Base-by-base conservation (phyloP, 2,888 invertebrate species). In the Microctonus hyperodae region DNA sequence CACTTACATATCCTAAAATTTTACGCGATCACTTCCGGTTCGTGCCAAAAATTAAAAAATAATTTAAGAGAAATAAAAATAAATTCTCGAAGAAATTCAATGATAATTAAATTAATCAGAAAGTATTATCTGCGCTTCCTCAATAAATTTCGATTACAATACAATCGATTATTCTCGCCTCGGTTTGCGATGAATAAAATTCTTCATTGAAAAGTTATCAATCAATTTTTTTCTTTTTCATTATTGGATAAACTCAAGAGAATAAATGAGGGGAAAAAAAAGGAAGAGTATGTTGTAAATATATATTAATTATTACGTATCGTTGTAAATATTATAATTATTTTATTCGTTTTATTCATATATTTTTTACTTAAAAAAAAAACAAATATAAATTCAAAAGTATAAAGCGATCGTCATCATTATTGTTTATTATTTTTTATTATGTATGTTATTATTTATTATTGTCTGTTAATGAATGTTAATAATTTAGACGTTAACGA, bases 301-400 rank as follows among this genome's bases (percentile, higher is more conserved):
- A 70, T 57, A 59, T 70, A 62, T 48, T 48, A 63, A 67, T 58
- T 58, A 59, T 51, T 69, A 64, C 59, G 55, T 65, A 67, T 65
- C 56, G 65, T 68, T 72, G 70, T 70, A 72, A 31, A 72, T 70
- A 72, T 72, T 69, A 25, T 23, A 22, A 33, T 33, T 44, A 13
- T 25, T 31, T 28, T 28, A 28, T 28, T 28, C 7, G 28, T 28
- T 7, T 28, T 28, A 5, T 28, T 28, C 28, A 5, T 28, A 5
- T 28, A 5, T 28, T 28, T 28, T 3, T 28, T 7, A 28, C 7
- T 28, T 3, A 28, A 28, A 28, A 5, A 28, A 28, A 28, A 28
- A 28, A n/a, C n/a, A n/a, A n/a, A n/a, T n/a, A n/a, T n/a, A n/a
- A n/a, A n/a, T n/a, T n/a, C n/a, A n/a, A n/a, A n/a, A n/a, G n/a